Evolutionary conservation across 2,888 invertebrate genomes (phyloP).

Genomic region (Eulithis testata): DNA sequence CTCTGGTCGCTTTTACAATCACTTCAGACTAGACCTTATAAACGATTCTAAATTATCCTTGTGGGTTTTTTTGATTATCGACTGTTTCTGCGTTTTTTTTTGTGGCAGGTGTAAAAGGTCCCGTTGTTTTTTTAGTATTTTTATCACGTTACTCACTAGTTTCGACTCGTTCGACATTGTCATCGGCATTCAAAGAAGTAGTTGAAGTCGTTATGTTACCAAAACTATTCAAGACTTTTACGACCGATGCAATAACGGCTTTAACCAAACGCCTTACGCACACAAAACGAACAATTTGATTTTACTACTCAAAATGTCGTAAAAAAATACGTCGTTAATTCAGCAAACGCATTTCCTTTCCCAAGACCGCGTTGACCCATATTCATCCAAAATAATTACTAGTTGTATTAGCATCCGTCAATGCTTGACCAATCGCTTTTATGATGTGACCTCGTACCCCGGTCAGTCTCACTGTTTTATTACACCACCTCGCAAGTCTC

Average conservation of each 20-base stretch:
- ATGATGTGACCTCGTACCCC: slow-evolving; percentile 64
- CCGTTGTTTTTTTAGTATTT: background rate
- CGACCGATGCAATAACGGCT: slow-evolving; percentile 29
- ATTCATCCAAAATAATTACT: slow-evolving; percentile 64
- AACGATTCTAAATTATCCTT: no score
- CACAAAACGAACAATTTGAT: slow-evolving; percentile 34
- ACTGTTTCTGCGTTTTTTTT: no score
- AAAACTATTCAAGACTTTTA: slow-evolving; percentile 21
- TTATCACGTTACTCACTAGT: slow-evolving; percentile 2
- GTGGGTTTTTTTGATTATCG: no score
- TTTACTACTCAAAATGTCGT: slow-evolving; percentile 33
- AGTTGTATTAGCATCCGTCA: slow-evolving; percentile 60
- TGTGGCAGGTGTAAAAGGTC: background rate
- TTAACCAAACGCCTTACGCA: slow-evolving; percentile 23
- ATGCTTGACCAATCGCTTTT: slow-evolving; percentile 80
- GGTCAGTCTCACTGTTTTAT: slow-evolving; percentile 67
- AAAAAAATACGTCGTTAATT: slow-evolving; percentile 37
- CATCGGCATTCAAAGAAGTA: background rate
- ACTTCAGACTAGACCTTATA: no score
- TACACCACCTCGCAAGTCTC: slow-evolving; percentile 34
- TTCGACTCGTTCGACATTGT: slow-evolving; percentile 3
- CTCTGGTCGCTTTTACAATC: no score
- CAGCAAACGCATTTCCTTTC: slow-evolving; percentile 67
- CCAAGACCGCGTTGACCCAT: slow-evolving; percentile 76
- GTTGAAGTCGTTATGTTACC: slow-evolving; percentile 6